These are phyloP conservation scores for Neoascia interrupta DNA, from an alignment of 2,888 invertebrate species.

Conservation along the genomic window DNA sequence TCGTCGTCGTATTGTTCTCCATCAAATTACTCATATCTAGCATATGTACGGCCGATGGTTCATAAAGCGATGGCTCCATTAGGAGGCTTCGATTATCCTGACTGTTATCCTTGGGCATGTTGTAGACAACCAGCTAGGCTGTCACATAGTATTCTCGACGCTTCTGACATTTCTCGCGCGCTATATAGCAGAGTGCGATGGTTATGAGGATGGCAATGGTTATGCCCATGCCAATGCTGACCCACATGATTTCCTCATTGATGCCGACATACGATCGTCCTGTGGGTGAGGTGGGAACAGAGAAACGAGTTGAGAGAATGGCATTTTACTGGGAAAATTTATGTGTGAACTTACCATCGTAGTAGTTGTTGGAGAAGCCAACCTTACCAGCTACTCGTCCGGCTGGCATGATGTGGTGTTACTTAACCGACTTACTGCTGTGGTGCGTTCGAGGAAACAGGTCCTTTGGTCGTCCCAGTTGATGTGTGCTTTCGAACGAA, in stretches of 20 bases:
- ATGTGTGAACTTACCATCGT: slow-evolving; percentile 75
- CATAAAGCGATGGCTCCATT: slow-evolving; percentile 35
- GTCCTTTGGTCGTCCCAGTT: too few relatives aligned
- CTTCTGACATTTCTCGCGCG: slow-evolving; percentile 89
- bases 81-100: slow-evolving; percentile 56
- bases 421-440: slow-evolving; percentile 29
- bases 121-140: slow-evolving; percentile 81
- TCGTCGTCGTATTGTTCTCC: slow-evolving; percentile 9
- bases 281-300: slow-evolving; percentile 78
- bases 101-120: slow-evolving; percentile 36
- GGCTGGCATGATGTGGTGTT: slow-evolving; percentile 76
- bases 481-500: not conserved
- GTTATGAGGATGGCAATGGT: slow-evolving; percentile 89
- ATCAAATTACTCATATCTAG: slow-evolving; percentile 51
- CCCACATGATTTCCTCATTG: slow-evolving; percentile 94
- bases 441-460: not conserved
- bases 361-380: slow-evolving; percentile 79
- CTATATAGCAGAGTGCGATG: slow-evolving; percentile 90
- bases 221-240: slow-evolving; percentile 86
- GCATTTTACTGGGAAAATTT: not conserved
- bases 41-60: slow-evolving; percentile 22
- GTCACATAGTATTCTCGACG: slow-evolving; percentile 86
- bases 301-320: slow-evolving; percentile 4
- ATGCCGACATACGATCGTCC: slow-evolving; percentile 91
- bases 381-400: slow-evolving; percentile 80